Base-by-base conservation (phyloP, 1,140 invertebrate species). In the Aporrectodea caliginosa region DNA sequence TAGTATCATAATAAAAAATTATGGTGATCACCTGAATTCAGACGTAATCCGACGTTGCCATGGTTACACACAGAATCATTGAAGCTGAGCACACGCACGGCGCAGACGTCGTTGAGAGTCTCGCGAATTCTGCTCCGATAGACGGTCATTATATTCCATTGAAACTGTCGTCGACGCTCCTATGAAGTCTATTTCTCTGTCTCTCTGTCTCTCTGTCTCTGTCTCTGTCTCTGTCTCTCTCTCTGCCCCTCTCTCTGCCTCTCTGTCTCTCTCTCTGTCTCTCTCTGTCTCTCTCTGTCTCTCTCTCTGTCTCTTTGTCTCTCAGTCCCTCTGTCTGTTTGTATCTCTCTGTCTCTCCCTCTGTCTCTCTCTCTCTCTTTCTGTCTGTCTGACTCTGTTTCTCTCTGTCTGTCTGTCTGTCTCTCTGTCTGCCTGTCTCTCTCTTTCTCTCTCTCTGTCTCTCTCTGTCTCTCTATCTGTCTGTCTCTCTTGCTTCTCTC, bases 381-480 rank as follows among this genome's bases (percentile, higher is more conserved):
- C 30, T 74, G n/a, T 74, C 73, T 6, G n/a, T 74, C 73, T 74
- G n/a, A n/a, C 73, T 74, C 73, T 6, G n/a, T 74, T 31, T 74
- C 73, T 74, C 73, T 74, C 73, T 74, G n/a, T 74, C 73, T 74
- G n/a, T 74, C 73, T 74, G n/a, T 74, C 73, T 74, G n/a, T 74
- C 73, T 74, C 73, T 74, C 73, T 74, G n/a, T 34, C 29, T 30
- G 22, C 31, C 72, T 73, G 22, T 73, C 72, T 73, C 22, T 73
- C 72, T 73, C n/a, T 74, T 31, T 74, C n/a, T 74, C 73, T 30
- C n/a, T 74, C 73, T 74, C n/a, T 30, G n/a, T 74, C 1, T 31
- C 71, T 72, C 6, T 72, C 73, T 35, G 6, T 71, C 70, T 71
- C 70, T 16, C 70, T 71, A 27, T 71, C 70, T 71, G 1, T 16